Evolutionary conservation across 1,140 invertebrate genomes (phyloP).

Genomic region (Aphis gossypii): DNA sequence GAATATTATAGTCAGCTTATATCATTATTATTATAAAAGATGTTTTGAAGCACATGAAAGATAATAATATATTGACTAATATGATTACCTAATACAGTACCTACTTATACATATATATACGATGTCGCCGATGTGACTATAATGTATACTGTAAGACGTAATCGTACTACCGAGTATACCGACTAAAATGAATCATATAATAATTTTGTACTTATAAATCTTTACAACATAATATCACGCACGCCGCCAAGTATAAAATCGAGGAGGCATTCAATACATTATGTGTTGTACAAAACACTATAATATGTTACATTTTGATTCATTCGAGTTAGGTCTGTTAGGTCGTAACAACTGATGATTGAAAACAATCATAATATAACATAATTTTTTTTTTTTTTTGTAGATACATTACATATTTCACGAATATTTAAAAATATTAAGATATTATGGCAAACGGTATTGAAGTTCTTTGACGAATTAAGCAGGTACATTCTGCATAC

Average conservation of each 20-base stretch:
- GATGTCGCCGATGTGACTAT: background rate
- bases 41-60: background rate
- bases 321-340: background rate
- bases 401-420: no score
- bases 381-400: no score
- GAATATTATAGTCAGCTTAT: background rate
- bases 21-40: background rate
- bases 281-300: no score
- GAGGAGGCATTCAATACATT: background rate
- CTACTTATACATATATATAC: background rate
- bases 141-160: background rate
- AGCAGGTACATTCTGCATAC: background rate
- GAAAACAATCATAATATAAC: no score
- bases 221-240: background rate
- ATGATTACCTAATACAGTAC: background rate
- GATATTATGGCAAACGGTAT: background rate
- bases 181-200: no score
- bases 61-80: background rate
- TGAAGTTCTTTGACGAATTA: background rate
- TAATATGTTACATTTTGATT: background rate
- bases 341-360: no score
- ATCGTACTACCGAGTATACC: no score
- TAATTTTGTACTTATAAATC: no score
- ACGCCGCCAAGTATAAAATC: background rate
- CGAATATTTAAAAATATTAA: no score